Base-by-base conservation (phyloP, 2,797 vertebrate genomes). In the Carduelis carduelis region DNA sequence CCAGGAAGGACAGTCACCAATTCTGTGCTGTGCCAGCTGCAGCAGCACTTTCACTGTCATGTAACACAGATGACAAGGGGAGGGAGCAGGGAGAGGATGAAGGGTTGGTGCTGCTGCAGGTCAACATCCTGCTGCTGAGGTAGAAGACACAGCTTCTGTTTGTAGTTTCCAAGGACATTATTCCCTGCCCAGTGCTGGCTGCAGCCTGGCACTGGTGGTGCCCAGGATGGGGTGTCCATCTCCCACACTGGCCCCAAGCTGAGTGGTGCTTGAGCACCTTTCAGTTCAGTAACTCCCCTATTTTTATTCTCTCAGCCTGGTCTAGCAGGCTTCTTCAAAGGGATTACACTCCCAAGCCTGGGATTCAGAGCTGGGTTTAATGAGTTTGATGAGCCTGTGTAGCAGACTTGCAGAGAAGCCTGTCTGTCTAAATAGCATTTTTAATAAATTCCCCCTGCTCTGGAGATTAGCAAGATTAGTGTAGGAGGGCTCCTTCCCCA, bases 331-430 rank as follows among this genome's bases (percentile, higher is more conserved):
- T 89, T 89, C 91, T 92, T 75, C 81, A 92, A 92, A 92, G 91
- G 94, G 95, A 96, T 96, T 96, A 95, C 50, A 6, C 64, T 95
- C 34, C 84, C 69, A 80, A 93, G 84, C 64, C 68, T 75, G 35
- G 84, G 94, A 85, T 82, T 93, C 89, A 85, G 70, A 95, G 91
- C 87, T 93, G 44, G 49, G 60, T 92, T 96, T 96, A 95, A 96
- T 95, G 94, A 95, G 84, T 91, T 77, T 95, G 96, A 92, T 96
- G 93, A 92, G 87, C 71, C 94, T 68, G 70, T 63, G 92, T 77
- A 87, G 87, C 79, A 87, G 89, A 41, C 91, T 93, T 93, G 53
- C 90, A 49, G 47, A 69, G 90, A 76, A 92, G 86, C 78, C 92
- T 69, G 63, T 55, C 78, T 87, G 81, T 85, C 89, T 87, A 46